Evolutionary conservation across 1,140 invertebrate species (phyloP), one percentile per base, ranked within the genome.

Genomic region (Lepidurus packardi): DNA sequence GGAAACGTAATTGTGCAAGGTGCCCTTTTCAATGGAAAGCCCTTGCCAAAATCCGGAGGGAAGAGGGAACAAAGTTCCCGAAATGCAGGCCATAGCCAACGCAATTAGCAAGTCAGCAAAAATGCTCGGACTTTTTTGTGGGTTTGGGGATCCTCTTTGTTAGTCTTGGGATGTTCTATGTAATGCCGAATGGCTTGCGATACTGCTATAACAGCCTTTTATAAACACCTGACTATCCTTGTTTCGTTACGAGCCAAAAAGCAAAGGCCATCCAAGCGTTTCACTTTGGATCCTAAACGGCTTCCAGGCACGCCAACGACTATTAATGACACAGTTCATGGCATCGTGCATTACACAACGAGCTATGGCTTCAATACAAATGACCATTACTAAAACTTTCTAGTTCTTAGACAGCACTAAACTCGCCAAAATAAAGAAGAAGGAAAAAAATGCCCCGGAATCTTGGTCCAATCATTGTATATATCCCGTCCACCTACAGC

Each of bases 271-370:
- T 65, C 53, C 53, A 65, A 65, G 53, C 53, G 6, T 65, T 65
- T 65, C 21, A 65, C 53, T 65, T 65, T 9, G 53, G 9, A 13
- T 65, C 53, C 53, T 65, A 65, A 65, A 65, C 53, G 53, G 53
- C 53, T 65, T 65, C 53, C 53, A 65, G 53, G 53, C 53, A 65
- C 53, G 53, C 53, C 53, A 65, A 65, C 53, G 53, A 65, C 53
- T 65, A 65, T 65, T 65, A 65, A 65, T 65, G 53, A 65, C 53
- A 21, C 53, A n/a, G 53, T 65, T 65, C 53, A 65, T 65, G 53
- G 53, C 53, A 21, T 65, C 53, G 53, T 65, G 53, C 53, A 65
- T 9, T 65, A 65, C 53, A 65, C 16, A 16, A 65, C 53, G 53
- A 13, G 53, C 53, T 65, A 13, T 16, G 8, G 53, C 53, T 65